phyloP scores from a whole-genome alignment of 2,113 vertebrate species.

The Rhinichthys klamathensis region DNA sequence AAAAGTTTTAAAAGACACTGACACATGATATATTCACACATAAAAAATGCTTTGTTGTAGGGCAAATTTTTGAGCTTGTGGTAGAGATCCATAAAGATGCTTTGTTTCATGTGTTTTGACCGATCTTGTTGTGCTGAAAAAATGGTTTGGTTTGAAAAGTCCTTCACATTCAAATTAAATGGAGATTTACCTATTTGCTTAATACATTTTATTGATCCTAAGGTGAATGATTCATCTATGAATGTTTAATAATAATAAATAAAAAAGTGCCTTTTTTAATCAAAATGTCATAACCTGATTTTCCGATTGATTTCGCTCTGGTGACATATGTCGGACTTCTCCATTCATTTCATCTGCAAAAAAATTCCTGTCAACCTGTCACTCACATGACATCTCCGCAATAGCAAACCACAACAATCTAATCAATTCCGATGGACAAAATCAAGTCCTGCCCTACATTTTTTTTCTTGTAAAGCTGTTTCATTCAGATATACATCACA shows the following conservation, averaged over 20 bases:
- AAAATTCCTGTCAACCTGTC: no score
- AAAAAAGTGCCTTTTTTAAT: neutral
- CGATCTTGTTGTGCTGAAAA: neutral
- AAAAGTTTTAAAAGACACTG: neutral
- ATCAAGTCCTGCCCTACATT: no score
- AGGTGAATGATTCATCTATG: neutral
- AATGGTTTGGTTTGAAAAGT: neutral
- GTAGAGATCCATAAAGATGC: neutral
- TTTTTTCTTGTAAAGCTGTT: no score
- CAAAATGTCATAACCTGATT: neutral
- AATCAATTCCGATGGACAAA: no score
- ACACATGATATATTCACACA: neutral
- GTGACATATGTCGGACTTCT: neutral
- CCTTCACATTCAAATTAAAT: neutral
- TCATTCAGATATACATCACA: no score
- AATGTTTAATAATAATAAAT: neutral
- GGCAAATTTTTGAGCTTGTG: neutral
- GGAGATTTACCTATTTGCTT: neutral
- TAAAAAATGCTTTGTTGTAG: neutral
- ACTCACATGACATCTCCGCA: no score
- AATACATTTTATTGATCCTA: neutral
- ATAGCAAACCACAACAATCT: no score
- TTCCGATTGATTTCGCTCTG: neutral
- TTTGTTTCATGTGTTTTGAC: neutral
- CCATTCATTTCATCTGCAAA: no score